Evolutionary conservation across 2,888 invertebrate species (phyloP).

Genomic region (Aleiodes testaceus): DNA sequence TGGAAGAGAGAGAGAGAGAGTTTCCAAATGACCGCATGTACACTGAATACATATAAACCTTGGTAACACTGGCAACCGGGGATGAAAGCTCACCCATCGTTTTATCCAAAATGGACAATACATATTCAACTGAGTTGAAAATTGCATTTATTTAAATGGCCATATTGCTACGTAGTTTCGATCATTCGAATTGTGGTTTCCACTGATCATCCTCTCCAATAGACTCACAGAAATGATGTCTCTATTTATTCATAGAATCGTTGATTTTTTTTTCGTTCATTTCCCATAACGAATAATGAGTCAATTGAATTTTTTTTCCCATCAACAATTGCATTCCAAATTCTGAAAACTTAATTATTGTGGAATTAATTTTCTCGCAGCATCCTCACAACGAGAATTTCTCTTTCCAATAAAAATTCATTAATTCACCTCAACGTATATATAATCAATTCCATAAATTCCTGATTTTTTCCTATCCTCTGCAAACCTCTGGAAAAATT

Average conservation of each 20-base stretch:
- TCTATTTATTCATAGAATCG: background rate
- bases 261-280: no score
- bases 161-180: conserved; percentile 13
- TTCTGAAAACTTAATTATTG: no score
- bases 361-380: no score
- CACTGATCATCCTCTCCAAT: conserved; percentile 19
- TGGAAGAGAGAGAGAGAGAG: conserved; percentile 6
- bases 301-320: no score
- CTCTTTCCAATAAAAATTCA: no score
- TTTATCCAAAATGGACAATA: conserved; percentile 13
- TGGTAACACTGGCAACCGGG: background rate
- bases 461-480: no score
- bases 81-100: conserved; percentile 26
- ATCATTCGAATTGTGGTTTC: conserved; percentile 22
- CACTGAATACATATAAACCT: conserved; percentile 5
- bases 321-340: no score
- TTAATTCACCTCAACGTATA: background rate
- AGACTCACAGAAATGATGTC: conserved; percentile 1
- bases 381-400: no score
- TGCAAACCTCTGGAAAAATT: no score
- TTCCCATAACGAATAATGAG: no score
- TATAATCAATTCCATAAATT: background rate
- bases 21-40: conserved; percentile 25
- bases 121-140: conserved; percentile 2
- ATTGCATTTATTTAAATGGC: conserved; percentile 14